phyloP scores from a whole-genome alignment of 2,888 invertebrate genomes.

The Clitarchus hookeri region DNA sequence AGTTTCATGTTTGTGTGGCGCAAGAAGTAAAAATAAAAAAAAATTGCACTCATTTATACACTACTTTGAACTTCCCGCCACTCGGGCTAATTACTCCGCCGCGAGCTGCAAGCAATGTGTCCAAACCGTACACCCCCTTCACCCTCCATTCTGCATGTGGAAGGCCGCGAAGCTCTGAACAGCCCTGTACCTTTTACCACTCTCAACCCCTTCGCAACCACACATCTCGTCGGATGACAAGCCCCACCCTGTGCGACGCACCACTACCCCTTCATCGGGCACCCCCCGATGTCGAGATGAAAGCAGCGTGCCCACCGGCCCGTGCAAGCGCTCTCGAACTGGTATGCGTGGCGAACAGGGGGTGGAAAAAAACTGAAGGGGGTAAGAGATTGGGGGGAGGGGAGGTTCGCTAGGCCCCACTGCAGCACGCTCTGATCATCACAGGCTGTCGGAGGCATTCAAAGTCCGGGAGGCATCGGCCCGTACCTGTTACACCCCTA shows the following conservation, averaged over 20 bases:
- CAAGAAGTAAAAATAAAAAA: too few relatives aligned
- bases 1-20: too few relatives aligned
- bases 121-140: too few relatives aligned
- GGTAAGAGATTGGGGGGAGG: not conserved
- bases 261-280: too few relatives aligned
- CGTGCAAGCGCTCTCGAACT: not conserved
- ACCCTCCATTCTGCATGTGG: too few relatives aligned
- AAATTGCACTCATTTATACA: not conserved
- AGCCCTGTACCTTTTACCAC: not conserved
- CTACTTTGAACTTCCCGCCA: slow-evolving; percentile 8
- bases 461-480: slow-evolving; percentile 6
- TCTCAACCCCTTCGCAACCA: not conserved
- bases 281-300: not conserved
- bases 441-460: not conserved
- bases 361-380: not conserved
- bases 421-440: not conserved
- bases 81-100: too few relatives aligned
- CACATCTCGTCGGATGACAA: too few relatives aligned
- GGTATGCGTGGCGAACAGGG: not conserved
- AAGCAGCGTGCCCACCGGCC: not conserved
- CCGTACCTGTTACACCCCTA: not conserved
- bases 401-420: not conserved
- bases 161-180: too few relatives aligned
- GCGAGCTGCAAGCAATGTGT: too few relatives aligned
- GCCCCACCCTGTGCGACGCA: too few relatives aligned